These are phyloP conservation scores for Tenualosa thibaudeaui DNA, from an alignment of 2,797 vertebrate species.

Conservation along the genomic window DNA sequence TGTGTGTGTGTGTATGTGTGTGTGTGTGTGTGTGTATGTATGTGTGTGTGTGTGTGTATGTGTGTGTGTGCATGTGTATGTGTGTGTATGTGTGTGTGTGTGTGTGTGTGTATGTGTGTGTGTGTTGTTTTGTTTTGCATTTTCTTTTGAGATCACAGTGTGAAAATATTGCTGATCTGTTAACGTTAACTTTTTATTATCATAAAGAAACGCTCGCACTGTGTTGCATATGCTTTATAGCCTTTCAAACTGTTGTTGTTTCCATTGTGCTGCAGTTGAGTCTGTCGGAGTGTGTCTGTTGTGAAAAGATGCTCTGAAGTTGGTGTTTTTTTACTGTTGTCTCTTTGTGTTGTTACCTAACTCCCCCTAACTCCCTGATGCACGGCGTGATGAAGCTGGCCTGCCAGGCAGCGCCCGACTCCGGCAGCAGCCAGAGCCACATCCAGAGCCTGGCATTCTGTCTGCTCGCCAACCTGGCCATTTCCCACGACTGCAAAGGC, in stretches of 20 bases:
- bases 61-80: too few relatives aligned
- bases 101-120: too few relatives aligned
- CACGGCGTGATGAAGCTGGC: constrained; percentile 86
- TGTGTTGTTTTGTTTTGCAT: too few relatives aligned
- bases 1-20: too few relatives aligned
- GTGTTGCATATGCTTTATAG: neutral
- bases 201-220: neutral
- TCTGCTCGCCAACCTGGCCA: constrained; percentile 85
- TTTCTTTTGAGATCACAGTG: neutral
- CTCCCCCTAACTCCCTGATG: constrained; percentile 86
- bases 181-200: neutral
- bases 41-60: too few relatives aligned
- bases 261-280: neutral
- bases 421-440: constrained; percentile 74
- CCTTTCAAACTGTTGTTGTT: neutral
- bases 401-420: constrained; percentile 76
- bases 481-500: constrained; percentile 88
- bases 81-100: too few relatives aligned
- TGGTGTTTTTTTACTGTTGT: neutral
- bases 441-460: constrained; percentile 83
- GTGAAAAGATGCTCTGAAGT: neutral
- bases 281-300: neutral
- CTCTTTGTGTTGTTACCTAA: neutral
- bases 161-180: neutral
- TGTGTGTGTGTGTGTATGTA: too few relatives aligned